These are phyloP conservation scores for Dreissena polymorpha DNA, from an alignment of 1,140 invertebrate genomes.

Conservation along the genomic window DNA sequence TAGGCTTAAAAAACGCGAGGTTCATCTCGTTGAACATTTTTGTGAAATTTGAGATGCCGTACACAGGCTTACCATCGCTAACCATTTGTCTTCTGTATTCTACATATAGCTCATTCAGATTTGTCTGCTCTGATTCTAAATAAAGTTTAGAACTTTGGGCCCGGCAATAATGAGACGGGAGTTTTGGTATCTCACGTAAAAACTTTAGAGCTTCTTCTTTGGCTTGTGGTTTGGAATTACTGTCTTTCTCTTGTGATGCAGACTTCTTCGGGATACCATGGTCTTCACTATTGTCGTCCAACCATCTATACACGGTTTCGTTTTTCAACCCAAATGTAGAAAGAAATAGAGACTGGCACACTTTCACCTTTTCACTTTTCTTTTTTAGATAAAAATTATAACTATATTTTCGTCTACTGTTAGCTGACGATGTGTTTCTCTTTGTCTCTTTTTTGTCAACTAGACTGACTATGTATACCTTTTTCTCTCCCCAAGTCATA, in stretches of 20 bases:
- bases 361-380: neutral
- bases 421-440: neutral
- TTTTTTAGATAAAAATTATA: slow-evolving; percentile 20
- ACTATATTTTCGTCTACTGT: neutral
- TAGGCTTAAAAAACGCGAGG: slow-evolving; percentile 31
- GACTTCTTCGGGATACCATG: slow-evolving; percentile 3
- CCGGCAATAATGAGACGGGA: slow-evolving; percentile 40
- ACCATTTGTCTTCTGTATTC: slow-evolving; percentile 2
- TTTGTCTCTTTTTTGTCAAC: neutral
- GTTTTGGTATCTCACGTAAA: slow-evolving; percentile 7
- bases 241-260: neutral
- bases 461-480: neutral
- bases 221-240: neutral
- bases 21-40: slow-evolving; percentile 37
- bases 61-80: neutral
- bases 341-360: slow-evolving; percentile 27
- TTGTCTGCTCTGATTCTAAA: slow-evolving; percentile 16
- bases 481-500: slow-evolving; percentile 12
- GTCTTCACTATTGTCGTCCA: neutral
- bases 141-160: slow-evolving; percentile 18
- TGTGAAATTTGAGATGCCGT: slow-evolving; percentile 14
- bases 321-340: slow-evolving; percentile 20
- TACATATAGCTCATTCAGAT: slow-evolving; percentile 18
- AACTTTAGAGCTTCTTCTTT: slow-evolving; percentile 8
- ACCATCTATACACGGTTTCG: slow-evolving; percentile 36